phyloP scores from a whole-genome alignment of 2,113 vertebrate species.

The Ammodramus savannarum region DNA sequence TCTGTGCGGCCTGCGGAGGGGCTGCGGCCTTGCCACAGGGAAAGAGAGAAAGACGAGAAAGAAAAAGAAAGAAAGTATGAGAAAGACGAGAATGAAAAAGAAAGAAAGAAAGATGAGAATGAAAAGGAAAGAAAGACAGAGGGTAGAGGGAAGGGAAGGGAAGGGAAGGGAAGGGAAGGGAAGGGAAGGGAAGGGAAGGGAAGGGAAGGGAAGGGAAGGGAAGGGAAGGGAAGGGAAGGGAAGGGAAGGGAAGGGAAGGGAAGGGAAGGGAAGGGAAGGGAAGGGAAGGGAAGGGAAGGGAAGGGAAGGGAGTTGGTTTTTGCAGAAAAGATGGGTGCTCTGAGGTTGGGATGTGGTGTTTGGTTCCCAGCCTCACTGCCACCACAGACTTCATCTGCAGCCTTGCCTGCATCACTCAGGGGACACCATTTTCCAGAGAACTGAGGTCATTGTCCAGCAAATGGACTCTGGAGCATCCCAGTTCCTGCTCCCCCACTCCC shows the following conservation, averaged over 20 bases:
- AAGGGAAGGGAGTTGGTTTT: not conserved
- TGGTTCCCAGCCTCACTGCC: rapidly evolving
- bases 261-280: not conserved
- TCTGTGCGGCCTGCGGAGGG: rapidly evolving
- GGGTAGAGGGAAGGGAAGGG: too few species aligned
- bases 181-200: not conserved
- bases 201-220: not conserved
- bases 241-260: too few species aligned
- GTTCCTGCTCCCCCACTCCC: rapidly evolving
- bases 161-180: too few species aligned
- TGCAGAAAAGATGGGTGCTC: not conserved
- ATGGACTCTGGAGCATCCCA: not conserved
- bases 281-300: not conserved
- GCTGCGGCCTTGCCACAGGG: not conserved
- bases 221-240: too few species aligned
- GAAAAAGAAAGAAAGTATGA: too few species aligned
- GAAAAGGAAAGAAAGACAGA: too few species aligned
- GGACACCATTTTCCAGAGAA: not conserved
- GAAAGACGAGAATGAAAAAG: too few species aligned
- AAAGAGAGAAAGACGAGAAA: too few species aligned
- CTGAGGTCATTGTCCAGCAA: not conserved
- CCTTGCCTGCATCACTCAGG: not conserved
- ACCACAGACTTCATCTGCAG: not conserved
- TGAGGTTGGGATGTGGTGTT: not conserved
- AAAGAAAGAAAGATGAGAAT: too few species aligned